phyloP scores from a whole-genome alignment of 2,888 invertebrate species.

The Microdon myrmicae region DNA sequence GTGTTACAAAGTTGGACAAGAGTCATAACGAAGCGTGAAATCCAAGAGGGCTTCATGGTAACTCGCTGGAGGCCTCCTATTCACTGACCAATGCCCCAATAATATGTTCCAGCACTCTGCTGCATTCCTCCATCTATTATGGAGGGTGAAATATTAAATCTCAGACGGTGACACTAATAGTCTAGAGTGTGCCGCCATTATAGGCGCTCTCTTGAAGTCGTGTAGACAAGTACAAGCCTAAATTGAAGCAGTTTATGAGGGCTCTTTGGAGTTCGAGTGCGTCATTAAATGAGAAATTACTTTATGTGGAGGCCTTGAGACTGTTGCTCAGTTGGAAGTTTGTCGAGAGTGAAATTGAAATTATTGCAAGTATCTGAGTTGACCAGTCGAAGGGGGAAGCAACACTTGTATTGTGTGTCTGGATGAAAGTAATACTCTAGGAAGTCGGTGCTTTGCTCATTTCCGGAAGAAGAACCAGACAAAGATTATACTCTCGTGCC shows the following conservation, averaged over 20 bases:
- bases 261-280: conserved; percentile 27
- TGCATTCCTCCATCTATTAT: not conserved
- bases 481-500: too few relatives aligned
- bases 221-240: conserved; percentile 3
- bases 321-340: conserved; percentile 27
- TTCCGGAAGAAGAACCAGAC: conserved; percentile 41
- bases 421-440: conserved; percentile 14
- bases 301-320: not conserved
- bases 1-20: conserved; percentile 24
- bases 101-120: not conserved
- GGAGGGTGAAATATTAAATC: conserved; percentile 26
- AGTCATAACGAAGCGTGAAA: conserved; percentile 34
- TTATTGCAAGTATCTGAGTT: conserved; percentile 18
- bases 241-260: conserved; percentile 18
- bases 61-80: not conserved
- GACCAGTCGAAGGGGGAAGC: not conserved
- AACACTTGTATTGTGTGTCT: conserved; percentile 11
- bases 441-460: conserved; percentile 22
- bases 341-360: conserved; percentile 20
- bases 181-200: conserved; percentile 18
- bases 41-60: conserved; percentile 11
- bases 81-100: conserved; percentile 33
- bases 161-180: conserved; percentile 35
- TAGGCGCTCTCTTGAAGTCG: conserved; percentile 23
- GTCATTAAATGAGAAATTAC: conserved; percentile 39